Evolutionary conservation across 92 coral and sea anemone genomes (phyloP), one percentile per base, ranked within the genome.

Genomic region (Phenganax marumi): DNA sequence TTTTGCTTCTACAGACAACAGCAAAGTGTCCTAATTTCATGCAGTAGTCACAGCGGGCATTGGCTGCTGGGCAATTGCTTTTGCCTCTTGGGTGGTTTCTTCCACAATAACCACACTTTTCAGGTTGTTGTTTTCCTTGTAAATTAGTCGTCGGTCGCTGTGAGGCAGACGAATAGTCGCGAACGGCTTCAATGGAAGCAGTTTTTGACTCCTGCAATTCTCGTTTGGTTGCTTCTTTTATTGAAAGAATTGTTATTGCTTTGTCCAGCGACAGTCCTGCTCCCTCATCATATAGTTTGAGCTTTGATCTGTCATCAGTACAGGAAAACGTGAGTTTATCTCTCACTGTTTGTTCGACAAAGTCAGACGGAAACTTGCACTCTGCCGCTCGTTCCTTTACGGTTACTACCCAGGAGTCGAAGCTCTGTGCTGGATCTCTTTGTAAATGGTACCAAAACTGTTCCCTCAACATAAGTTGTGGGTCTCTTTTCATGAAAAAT

Each of bases 21-120:
- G 85, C 70, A 57, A 62, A 86, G 74, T 86, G 85, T 11, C 75
- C 89, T 49, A 71, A 3, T 71, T 79, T 86, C 73, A 50, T 55
- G 73, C 81, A 79, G 72, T 58, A 52, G 75, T 86, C 82, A 60
- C 85, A 86, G 75, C 69, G 81, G 80, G 79, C 58, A 51, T 86
- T 86, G 21, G 91, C 91, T 8, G 91, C 91, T 84, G 88, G 86
- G 86, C 84, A 88, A 26, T 88, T 60, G 75, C 68, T 84, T 85
- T 76, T 79, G 64, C 85, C 87, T 17, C 86, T 51, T 72, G 85
- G 63, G 75, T 87, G 85, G 54, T 78, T 56, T 22, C 43, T 46
- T 43, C 57, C 50, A 52, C 75, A 68, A 69, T 78, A 80, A 6
- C 80, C 89, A 70, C 81, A 80, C 75, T 71, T 79, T 68, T 68